phyloP scores from a whole-genome alignment of 1,140 invertebrate genomes.

The Lucilia cuprina region DNA sequence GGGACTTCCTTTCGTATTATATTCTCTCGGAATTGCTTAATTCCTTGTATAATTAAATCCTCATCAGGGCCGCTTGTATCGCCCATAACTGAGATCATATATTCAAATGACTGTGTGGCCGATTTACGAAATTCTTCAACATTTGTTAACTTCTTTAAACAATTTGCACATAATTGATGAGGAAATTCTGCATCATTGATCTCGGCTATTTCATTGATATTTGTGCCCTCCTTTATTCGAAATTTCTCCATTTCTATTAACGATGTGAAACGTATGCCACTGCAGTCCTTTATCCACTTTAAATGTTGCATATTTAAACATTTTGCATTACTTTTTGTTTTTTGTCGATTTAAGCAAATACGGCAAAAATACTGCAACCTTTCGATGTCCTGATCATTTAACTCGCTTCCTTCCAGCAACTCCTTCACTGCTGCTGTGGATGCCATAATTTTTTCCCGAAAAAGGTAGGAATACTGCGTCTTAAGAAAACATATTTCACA shows the following conservation, averaged over 20 bases:
- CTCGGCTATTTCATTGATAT: not conserved
- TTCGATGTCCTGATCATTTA: not conserved
- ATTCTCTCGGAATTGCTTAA: not conserved
- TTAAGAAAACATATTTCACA: not conserved
- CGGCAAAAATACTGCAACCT: not conserved
- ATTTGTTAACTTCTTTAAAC: not conserved
- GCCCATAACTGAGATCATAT: not conserved
- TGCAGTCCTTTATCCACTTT: not conserved
- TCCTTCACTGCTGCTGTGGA: not conserved
- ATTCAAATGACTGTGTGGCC: not conserved
- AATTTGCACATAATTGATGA: not conserved
- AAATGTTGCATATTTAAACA: not conserved
- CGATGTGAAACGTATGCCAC: not conserved
- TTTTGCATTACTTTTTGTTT: not conserved
- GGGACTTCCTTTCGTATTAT: not conserved
- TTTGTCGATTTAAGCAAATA: conserved; percentile 13
- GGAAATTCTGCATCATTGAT: conserved; percentile 12
- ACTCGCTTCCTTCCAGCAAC: not conserved
- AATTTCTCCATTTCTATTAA: not conserved
- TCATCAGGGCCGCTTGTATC: not conserved
- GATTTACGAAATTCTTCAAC: conserved; percentile 19
- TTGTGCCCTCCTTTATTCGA: not conserved
- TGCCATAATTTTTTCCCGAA: not conserved
- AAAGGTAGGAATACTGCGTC: not conserved
- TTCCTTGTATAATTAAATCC: not conserved